Percentiles rank a stretch among this genome's conserved stretches.
Conservation (phyloP, 2,113 vertebrate genomes). For the Chelonoidis abingdonii region DNA sequence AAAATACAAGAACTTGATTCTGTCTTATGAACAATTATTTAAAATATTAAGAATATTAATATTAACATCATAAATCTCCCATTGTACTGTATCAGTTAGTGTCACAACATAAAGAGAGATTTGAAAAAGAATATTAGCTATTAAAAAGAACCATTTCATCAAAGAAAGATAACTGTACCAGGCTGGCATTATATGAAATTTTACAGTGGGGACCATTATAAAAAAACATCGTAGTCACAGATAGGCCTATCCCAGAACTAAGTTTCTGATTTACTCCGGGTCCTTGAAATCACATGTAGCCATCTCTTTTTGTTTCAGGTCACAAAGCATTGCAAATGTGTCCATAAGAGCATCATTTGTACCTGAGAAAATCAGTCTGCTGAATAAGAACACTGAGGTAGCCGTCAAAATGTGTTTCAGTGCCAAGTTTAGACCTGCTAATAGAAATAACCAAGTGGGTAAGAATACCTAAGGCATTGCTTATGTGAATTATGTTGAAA, state of each 20-base stretch:
- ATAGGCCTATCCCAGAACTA: not conserved
- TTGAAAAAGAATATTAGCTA: not conserved
- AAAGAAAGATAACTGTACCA: not conserved
- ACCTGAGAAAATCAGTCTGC: constrained; percentile 88
- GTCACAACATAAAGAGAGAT: not conserved
- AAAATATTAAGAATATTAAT: not conserved
- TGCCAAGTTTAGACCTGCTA: constrained; percentile 85
- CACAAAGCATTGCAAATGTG: constrained; percentile 86
- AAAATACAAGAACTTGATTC: not conserved
- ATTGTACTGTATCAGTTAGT: not conserved
- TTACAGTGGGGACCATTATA: not conserved
- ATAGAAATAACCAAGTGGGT: constrained; percentile 83
- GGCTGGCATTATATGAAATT: not conserved
- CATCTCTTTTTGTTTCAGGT: constrained; percentile 82
- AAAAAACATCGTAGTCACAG: not conserved
- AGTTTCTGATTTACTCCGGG: not conserved
- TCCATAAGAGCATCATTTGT: constrained; percentile 81
- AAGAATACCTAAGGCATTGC: constrained; percentile 61
- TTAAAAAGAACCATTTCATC: not conserved
- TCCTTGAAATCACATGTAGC: not conserved
- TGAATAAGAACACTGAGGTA: constrained; percentile 85
- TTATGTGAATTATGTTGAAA: not conserved
- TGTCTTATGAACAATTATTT: not conserved
- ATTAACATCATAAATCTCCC: not conserved
- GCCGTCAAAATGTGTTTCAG: constrained; percentile 85